These are phyloP conservation scores for Copsychus sechellarum DNA, from an alignment of 2,113 vertebrate species.

Conservation along the genomic window DNA sequence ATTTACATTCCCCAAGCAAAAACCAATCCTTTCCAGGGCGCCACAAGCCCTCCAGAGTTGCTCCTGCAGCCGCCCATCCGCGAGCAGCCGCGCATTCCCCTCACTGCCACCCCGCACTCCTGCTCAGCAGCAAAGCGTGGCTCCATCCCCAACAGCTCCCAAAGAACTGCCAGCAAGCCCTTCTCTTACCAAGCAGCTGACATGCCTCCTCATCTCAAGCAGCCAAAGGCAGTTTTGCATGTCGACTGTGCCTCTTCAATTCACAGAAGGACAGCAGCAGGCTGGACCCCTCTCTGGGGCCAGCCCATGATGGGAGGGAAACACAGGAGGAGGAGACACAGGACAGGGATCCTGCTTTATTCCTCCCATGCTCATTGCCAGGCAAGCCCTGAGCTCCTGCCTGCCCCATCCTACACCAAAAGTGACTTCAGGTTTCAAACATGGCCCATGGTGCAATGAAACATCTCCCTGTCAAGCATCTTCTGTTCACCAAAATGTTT, in stretches of 20 bases:
- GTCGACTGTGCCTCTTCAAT: neutral
- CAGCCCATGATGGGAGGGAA: neutral
- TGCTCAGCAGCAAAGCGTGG: neutral
- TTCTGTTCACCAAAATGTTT: neutral
- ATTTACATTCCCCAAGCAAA: neutral
- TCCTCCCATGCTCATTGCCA: neutral
- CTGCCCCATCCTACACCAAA: neutral
- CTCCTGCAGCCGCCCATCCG: neutral
- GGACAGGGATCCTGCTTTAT: neutral
- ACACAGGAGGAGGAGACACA: neutral
- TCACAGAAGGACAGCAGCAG: neutral
- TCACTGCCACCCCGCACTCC: rapidly evolving
- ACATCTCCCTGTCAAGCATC: neutral
- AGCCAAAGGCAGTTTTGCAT: neutral
- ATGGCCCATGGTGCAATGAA: rapidly evolving
- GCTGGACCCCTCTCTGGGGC: neutral
- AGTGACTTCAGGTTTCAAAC: neutral
- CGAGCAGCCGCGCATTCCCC: neutral
- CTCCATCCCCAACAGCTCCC: neutral
- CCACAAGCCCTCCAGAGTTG: neutral
- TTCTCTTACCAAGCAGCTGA: neutral
- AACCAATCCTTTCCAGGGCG: rapidly evolving
- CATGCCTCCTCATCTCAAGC: neutral
- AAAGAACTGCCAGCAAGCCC: neutral
- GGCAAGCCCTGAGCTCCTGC: neutral